A percentile compares a stretch with the other conserved stretches of the same genome.
These are phyloP conservation scores for Girardia tigrina DNA, from an alignment of 2,888 invertebrate genomes.

Conservation along the genomic window DNA sequence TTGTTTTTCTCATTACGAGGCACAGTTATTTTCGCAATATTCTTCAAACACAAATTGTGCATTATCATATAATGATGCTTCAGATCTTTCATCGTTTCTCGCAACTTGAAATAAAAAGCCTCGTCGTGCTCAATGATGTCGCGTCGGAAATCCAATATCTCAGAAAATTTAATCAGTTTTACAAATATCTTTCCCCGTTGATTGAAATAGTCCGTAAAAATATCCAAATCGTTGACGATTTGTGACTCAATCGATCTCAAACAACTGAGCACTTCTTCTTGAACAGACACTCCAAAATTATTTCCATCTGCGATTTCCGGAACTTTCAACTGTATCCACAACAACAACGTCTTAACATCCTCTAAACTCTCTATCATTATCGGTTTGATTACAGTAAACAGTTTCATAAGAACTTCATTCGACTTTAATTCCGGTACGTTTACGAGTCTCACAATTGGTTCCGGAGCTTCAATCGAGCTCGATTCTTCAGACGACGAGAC, in stretches of 20 bases:
- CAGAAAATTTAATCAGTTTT: not conserved
- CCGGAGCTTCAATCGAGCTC: not conserved
- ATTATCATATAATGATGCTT: not conserved
- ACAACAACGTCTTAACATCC: not conserved
- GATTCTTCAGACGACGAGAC: not conserved
- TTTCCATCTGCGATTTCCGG: slow-evolving; percentile 7
- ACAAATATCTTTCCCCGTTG: not conserved
- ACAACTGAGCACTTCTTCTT: slow-evolving; percentile 8
- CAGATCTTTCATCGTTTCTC: not conserved
- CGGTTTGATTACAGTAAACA: not conserved
- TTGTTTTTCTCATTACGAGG: not conserved
- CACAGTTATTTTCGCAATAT: not conserved
- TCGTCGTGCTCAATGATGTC: not conserved
- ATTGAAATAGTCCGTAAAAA: slow-evolving; percentile 1
- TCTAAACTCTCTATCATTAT: not conserved
- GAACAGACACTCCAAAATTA: slow-evolving; percentile 4
- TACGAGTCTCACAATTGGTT: not conserved
- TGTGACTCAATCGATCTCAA: not conserved
- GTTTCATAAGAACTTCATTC: not conserved
- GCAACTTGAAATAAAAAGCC: not conserved
- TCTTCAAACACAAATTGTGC: not conserved
- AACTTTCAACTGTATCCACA: not conserved
- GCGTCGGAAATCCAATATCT: not conserved
- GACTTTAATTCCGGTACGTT: not conserved
- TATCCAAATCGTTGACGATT: not conserved